Evolutionary conservation across 2,888 invertebrate genomes (phyloP).

Genomic region (Conistra vaccinii): DNA sequence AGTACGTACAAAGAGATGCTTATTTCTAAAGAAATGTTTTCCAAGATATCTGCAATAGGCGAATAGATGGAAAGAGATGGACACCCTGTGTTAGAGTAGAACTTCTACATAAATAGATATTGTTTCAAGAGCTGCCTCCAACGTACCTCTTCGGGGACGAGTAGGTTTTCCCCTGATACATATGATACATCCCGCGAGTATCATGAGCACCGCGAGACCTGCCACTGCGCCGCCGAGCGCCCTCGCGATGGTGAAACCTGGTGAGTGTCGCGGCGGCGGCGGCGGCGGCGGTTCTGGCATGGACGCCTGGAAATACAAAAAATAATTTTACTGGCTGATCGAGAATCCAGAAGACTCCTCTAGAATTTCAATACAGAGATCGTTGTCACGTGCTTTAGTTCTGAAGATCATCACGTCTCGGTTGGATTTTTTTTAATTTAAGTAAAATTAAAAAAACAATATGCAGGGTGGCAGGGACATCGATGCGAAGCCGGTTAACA

Average conservation of each 20-base stretch:
- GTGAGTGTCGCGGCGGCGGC: not conserved
- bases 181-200: not conserved
- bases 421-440: no score
- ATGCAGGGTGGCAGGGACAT: no score
- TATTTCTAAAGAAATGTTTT: not conserved
- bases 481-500: no score
- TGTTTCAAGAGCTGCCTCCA: no score
- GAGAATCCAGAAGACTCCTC: no score
- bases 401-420: no score
- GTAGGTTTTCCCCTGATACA: no score
- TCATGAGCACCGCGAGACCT: not conserved
- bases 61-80: not conserved
- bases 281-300: not conserved
- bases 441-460: no score
- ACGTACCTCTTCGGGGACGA: not conserved
- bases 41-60: not conserved
- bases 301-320: not conserved
- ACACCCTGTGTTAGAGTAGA: not conserved
- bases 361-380: no score
- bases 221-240: not conserved
- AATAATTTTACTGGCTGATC: no score
- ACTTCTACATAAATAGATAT: no score
- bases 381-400: no score
- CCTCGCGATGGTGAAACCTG: accelerated
- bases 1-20: not conserved